Base-by-base conservation (phyloP, 2,113 vertebrate species). In the Zosterops hypoxanthus region DNA sequence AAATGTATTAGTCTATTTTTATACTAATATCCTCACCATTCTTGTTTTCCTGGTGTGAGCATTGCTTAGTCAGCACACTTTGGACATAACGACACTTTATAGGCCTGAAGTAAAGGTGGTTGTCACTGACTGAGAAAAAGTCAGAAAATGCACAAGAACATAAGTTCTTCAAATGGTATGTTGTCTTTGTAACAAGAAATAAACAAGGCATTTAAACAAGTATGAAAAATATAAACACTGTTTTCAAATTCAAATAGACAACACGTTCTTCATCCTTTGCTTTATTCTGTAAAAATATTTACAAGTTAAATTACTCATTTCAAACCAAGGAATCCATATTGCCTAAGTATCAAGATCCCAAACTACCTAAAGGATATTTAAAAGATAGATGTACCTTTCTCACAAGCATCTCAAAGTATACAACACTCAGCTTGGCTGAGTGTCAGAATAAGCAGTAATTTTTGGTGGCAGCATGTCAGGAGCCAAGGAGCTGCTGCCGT, bases 401-500 rank as follows among this genome's bases (percentile, higher is more conserved):
- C 50, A 65, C 18, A 53, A 26, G 14, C 33, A 66, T 57, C 57
- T 76, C 42, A 73, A 79, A 24, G 18, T 73, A 25, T 31, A 53
- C 11, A 65, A 20, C 9, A 61, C 7, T 64, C 46, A 85, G 20
- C 9, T 46, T 91, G 49, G 24, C 26, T 89, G 23, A 89, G 19
- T 34, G 31, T 63, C 59, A 59, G 23, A 77, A 49, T 33, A 86
- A 90, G 33, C n/a, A 71, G 52, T 42, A 68, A 50, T 33, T 73
- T 88, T 70, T 86, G 50, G 21, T 0, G 0, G 25, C 26, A 65
- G 8, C 34, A 19, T 34, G 6, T n/a, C 42, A 81, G 13, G 26
- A 77, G 14, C 29, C 4, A 5, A 22, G 20, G 44, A 79, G 20
- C 44, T 55, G 44, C 26, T 0, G 0, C 29, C 50, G 8, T 7